Evolutionary conservation across 2,888 invertebrate species (phyloP).

Genomic region (Ophion ventricosus): DNA sequence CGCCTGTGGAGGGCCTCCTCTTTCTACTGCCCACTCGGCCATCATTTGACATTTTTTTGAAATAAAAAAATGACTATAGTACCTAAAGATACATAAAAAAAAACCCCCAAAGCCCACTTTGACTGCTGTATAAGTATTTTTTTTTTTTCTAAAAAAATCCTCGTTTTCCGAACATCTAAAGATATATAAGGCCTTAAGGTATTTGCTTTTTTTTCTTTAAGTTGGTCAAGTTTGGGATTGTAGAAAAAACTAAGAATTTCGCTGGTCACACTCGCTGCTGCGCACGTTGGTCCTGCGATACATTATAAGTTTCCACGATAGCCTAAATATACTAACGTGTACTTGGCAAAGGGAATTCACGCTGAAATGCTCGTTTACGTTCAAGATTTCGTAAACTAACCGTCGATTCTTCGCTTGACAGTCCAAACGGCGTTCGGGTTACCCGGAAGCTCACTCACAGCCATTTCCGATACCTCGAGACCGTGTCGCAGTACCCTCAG

Average conservation of each 20-base stretch:
- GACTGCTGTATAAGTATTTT: no score
- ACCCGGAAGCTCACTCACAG: slow-evolving; percentile 99
- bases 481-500: slow-evolving; percentile 96
- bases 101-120: no score
- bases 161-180: no score
- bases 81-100: no score
- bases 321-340: slow-evolving; percentile 40
- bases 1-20: no score
- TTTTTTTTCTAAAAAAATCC: no score
- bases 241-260: slow-evolving; percentile 39
- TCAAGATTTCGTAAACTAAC: slow-evolving; percentile 86
- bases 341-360: slow-evolving; percentile 13
- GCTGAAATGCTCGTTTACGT: not conserved
- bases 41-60: no score
- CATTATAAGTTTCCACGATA: slow-evolving; percentile 42
- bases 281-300: slow-evolving; percentile 60
- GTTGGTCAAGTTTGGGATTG: slow-evolving; percentile 32
- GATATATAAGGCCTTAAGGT: no score
- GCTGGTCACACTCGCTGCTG: slow-evolving; percentile 63
- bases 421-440: slow-evolving; percentile 99
- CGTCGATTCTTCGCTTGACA: slow-evolving; percentile 97
- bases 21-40: no score
- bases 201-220: slow-evolving; percentile 20
- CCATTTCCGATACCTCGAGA: slow-evolving; percentile 99
- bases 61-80: no score